These are phyloP conservation scores for Cebidichthys violaceus DNA, from an alignment of 2,113 vertebrate genomes.

Conservation along the genomic window DNA sequence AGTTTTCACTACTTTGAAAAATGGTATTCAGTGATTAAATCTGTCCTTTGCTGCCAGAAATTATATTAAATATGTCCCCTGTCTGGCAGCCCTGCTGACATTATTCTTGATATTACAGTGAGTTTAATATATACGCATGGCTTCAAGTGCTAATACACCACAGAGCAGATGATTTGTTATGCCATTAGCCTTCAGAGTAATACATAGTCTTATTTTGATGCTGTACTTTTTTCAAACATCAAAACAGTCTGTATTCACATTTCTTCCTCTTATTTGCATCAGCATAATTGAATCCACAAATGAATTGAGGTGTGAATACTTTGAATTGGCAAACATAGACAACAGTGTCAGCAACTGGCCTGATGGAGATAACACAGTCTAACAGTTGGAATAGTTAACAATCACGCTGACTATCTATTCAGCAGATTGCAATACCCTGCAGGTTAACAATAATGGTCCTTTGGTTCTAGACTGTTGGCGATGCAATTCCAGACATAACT, in stretches of 20 bases:
- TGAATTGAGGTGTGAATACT: slow-evolving; percentile 31
- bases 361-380: neutral
- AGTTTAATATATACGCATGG: neutral
- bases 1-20: slow-evolving; percentile 38
- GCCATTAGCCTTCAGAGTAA: slow-evolving; percentile 11
- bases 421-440: slow-evolving; percentile 10
- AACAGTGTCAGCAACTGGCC: slow-evolving; percentile 18
- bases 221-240: neutral
- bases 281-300: slow-evolving; percentile 32
- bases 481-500: neutral
- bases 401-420: slow-evolving; percentile 43
- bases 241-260: slow-evolving; percentile 25
- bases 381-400: slow-evolving; percentile 37
- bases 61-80: slow-evolving; percentile 25
- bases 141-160: slow-evolving; percentile 9
- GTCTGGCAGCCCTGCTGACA: slow-evolving; percentile 16
- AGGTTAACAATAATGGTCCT: slow-evolving; percentile 4
- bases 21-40: slow-evolving; percentile 39
- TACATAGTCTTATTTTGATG: slow-evolving; percentile 3
- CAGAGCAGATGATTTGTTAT: slow-evolving; percentile 2
- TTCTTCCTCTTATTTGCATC: slow-evolving; percentile 28
- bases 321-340: slow-evolving; percentile 15
- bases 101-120: slow-evolving; percentile 29
- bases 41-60: slow-evolving; percentile 20
- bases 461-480: neutral